These are phyloP conservation scores for Barnardius zonarius DNA, from an alignment of 2,113 vertebrate genomes.

Conservation along the genomic window DNA sequence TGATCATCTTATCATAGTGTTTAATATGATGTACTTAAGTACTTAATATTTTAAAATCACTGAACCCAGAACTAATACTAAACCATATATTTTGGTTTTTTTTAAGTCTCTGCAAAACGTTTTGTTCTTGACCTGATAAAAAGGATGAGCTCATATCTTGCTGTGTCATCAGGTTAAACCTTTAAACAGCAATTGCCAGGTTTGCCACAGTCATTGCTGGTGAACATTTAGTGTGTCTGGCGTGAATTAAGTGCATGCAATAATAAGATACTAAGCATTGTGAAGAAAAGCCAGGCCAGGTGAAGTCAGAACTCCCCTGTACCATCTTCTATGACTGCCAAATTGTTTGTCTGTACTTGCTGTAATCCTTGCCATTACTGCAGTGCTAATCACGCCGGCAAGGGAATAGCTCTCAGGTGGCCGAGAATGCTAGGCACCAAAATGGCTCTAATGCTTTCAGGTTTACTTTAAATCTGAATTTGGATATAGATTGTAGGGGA, in stretches of 20 bases:
- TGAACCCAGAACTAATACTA: neutral
- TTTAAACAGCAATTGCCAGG: neutral
- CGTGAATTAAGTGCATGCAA: neutral
- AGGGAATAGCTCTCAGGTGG: neutral
- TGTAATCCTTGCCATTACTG: neutral
- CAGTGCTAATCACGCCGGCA: neutral
- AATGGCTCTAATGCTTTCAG: neutral
- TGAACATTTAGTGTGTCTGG: neutral
- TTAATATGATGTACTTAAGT: neutral
- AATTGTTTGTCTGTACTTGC: neutral
- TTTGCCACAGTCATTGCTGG: neutral
- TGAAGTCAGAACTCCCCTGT: neutral
- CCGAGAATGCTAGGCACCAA: neutral
- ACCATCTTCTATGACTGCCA: neutral
- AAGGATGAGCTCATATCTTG: constrained; percentile 1
- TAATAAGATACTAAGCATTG: neutral
- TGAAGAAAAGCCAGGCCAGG: neutral
- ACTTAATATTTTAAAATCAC: neutral
- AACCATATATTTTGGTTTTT: neutral
- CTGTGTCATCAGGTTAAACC: neutral
- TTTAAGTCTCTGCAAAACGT: neutral
- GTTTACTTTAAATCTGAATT: neutral
- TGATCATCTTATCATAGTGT: neutral
- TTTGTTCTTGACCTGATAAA: neutral
- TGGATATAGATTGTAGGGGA: neutral